phyloP scores from a whole-genome alignment of 2,888 invertebrate genomes.

The Ochropacha duplaris region DNA sequence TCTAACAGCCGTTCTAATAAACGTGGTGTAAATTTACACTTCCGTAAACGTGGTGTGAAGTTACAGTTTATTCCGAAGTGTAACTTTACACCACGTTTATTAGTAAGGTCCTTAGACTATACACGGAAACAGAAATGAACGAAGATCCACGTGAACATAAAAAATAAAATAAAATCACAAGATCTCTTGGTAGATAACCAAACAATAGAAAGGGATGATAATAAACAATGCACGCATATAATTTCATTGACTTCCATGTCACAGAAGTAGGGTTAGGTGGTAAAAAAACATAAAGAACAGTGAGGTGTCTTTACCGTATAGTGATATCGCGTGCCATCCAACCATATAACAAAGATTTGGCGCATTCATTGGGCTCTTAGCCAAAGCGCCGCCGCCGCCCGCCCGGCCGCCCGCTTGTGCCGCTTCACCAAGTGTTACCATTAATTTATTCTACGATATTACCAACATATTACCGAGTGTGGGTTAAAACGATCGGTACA shows the following conservation, averaged over 20 bases:
- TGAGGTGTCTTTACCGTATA: conserved; percentile 51
- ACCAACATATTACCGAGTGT: conserved; percentile 38
- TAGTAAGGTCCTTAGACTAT: not conserved
- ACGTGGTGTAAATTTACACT: no score
- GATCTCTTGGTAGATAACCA: not conserved
- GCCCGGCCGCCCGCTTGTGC: conserved; percentile 35
- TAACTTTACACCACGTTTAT: no score
- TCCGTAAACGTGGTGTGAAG: no score
- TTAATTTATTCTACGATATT: conserved; percentile 55
- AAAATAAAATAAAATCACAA: conserved; percentile 1
- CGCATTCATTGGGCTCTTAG: conserved; percentile 59
- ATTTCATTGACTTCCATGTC: conserved; percentile 4
- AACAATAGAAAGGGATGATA: not conserved
- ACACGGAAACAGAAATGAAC: not conserved
- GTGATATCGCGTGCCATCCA: conserved; percentile 57
- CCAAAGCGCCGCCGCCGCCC: conserved; percentile 33
- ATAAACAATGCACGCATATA: not conserved
- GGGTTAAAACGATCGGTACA: conserved; percentile 54
- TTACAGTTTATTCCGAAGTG: no score
- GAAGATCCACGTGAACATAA: not conserved
- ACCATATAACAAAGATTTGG: conserved; percentile 40
- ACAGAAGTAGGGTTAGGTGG: conserved; percentile 15
- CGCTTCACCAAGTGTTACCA: conserved; percentile 69
- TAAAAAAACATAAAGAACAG: conserved; percentile 12
- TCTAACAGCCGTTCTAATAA: no score